Evolutionary conservation across 2,113 vertebrate species (phyloP).

Genomic region (Neodontobutis hainanensis): DNA sequence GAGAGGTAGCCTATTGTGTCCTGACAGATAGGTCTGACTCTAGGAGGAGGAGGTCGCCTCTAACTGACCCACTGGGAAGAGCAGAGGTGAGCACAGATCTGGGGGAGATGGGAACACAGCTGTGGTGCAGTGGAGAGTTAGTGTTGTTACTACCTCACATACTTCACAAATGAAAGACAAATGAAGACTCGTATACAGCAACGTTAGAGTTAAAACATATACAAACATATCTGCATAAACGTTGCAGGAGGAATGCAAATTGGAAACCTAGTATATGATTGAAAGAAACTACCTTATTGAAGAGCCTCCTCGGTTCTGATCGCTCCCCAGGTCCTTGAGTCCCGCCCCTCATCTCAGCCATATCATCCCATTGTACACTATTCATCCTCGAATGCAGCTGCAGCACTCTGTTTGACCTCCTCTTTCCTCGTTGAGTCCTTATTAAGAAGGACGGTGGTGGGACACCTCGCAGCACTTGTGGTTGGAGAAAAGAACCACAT

Average conservation of each 20-base stretch:
- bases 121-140: constrained; percentile 64
- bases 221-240: constrained; percentile 6
- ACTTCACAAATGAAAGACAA: constrained; percentile 38
- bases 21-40: constrained; percentile 85
- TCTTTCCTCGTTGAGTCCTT: constrained; percentile 52
- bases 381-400: constrained; percentile 73
- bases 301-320: constrained; percentile 57
- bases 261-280: not conserved
- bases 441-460: constrained; percentile 50
- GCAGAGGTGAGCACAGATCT: constrained; percentile 71
- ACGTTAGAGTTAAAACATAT: constrained; percentile 10
- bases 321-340: constrained; percentile 47
- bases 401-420: constrained; percentile 76
- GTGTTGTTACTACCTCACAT: constrained; percentile 45
- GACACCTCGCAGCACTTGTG: constrained; percentile 46
- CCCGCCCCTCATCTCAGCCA: constrained; percentile 61
- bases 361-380: constrained; percentile 57
- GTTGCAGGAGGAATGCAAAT: not conserved
- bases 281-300: not conserved
- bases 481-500: constrained; percentile 43
- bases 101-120: constrained; percentile 72
- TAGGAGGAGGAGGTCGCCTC: constrained; percentile 59
- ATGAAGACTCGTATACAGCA: too few relatives aligned
- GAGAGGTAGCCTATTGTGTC: constrained; percentile 80
- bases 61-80: constrained; percentile 65